phyloP scores from a whole-genome alignment of 2,888 invertebrate species.

The Lasioglossum calceatum region DNA sequence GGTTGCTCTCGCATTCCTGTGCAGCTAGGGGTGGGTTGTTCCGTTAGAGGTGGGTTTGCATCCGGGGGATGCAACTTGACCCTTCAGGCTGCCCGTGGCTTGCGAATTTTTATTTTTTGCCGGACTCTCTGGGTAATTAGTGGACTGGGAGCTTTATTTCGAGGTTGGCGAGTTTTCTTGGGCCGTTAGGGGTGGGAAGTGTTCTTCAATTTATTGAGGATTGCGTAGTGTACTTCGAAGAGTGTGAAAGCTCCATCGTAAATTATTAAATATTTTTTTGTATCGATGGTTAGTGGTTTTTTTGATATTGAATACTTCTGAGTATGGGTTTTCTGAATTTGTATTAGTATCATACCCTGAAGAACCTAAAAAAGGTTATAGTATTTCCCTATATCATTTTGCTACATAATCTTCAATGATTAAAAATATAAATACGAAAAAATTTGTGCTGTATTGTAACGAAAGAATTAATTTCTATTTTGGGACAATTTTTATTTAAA shows the following conservation, averaged over 20 bases:
- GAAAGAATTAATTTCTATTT: not conserved
- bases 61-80: not conserved
- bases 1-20: not conserved
- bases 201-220: not conserved
- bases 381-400: not conserved
- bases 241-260: not conserved
- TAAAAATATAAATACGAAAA: not conserved
- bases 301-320: no score
- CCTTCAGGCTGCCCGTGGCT: not conserved
- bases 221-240: not conserved
- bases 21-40: not conserved
- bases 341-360: no score
- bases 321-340: no score
- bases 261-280: not conserved
- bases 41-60: no score
- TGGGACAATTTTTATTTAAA: not conserved
- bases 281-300: not conserved
- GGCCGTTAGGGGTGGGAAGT: not conserved
- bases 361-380: not conserved
- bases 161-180: not conserved
- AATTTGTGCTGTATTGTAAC: not conserved
- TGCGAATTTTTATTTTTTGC: not conserved
- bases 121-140: not conserved
- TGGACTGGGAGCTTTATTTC: not conserved
- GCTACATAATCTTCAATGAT: not conserved